A percentile compares a stretch with the other conserved stretches of the same genome.
phyloP scores from a whole-genome alignment of 2,888 invertebrate genomes.

The Diachrysia chrysitis region DNA sequence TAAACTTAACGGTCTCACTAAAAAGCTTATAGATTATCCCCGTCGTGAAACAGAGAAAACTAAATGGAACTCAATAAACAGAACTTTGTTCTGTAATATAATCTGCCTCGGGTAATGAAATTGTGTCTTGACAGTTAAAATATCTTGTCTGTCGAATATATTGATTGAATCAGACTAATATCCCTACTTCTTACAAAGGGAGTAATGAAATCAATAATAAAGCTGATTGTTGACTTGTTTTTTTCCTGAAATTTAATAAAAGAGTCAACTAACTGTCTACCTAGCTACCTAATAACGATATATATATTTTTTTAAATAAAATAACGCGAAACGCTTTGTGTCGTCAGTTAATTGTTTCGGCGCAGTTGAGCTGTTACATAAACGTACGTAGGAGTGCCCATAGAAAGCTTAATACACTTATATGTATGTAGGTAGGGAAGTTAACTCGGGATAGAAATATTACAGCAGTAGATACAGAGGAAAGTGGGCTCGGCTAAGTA shows the following conservation, averaged over 20 bases:
- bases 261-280: constrained; percentile 19
- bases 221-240: constrained; percentile 8
- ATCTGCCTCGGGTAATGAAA: constrained; percentile 54
- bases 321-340: constrained; percentile 25
- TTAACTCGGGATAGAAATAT: constrained; percentile 56
- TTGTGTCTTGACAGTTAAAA: constrained; percentile 47
- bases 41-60: constrained; percentile 46
- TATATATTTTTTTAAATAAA: constrained; percentile 34
- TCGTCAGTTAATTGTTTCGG: constrained; percentile 27
- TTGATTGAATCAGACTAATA: constrained; percentile 47
- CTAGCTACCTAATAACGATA: constrained; percentile 11
- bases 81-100: constrained; percentile 53
- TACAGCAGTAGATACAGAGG: constrained; percentile 53
- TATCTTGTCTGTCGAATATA: constrained; percentile 44
- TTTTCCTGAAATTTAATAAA: constrained; percentile 24
- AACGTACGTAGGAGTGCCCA: constrained; percentile 9
- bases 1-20: neutral
- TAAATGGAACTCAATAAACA: constrained; percentile 52
- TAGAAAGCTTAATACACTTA: constrained; percentile 17
- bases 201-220: constrained; percentile 26
- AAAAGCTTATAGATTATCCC: constrained; percentile 18
- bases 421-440: constrained; percentile 30
- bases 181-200: constrained; percentile 23
- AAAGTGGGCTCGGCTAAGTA: constrained; percentile 52
- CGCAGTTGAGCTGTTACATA: constrained; percentile 20